Base-by-base conservation (phyloP, 2,888 invertebrate species). In the Cheilosia scutellata region DNA sequence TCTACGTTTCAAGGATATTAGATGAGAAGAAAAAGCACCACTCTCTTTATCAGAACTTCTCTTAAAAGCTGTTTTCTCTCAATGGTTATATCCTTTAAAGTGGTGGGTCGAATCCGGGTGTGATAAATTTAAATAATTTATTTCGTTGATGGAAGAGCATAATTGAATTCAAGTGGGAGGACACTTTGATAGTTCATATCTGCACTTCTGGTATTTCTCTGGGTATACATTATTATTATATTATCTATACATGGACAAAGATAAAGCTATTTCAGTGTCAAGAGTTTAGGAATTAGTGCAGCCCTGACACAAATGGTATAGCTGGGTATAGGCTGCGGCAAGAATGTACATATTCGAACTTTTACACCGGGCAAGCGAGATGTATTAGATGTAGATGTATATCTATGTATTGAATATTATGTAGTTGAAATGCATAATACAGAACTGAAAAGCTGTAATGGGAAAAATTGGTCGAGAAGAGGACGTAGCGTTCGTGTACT, bases 251-350 rank as follows among this genome's bases (percentile, higher is more conserved):
- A 37, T 29, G 25, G 42, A 16, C 55, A 58, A 53, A 79, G 79
- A 65, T 84, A 84, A 80, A 84, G 75, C 80, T 75, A 55, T 79
- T 75, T 71, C 84, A 71, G 84, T 79, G 84, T 84, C 80, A 84
- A 79, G 80, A 76, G 79, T 70, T 63, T 71, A 79, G 68, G 29
- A 60, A 76, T 65, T 40, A 80, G 68, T 44, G 63, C 51, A 70
- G 51, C 74, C 72, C 78, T 83, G 74, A 62, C 70, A 79, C 53
- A 66, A 58, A 29, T 20, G 66, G 29, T 44, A 20, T 20, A 9
- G 51, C 49, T n/a, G 55, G 55, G 42, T 20, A 1, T 31, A 31
- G 31, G 25, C 33, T 55, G 65, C 63, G 20, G 44, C 40, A 65
- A 63, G 13, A 42, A 51, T 49, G 4, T 25, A 11, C 27, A 40